Base-by-base conservation (phyloP, 2,888 invertebrate species). In the Watsonalla cultraria region DNA sequence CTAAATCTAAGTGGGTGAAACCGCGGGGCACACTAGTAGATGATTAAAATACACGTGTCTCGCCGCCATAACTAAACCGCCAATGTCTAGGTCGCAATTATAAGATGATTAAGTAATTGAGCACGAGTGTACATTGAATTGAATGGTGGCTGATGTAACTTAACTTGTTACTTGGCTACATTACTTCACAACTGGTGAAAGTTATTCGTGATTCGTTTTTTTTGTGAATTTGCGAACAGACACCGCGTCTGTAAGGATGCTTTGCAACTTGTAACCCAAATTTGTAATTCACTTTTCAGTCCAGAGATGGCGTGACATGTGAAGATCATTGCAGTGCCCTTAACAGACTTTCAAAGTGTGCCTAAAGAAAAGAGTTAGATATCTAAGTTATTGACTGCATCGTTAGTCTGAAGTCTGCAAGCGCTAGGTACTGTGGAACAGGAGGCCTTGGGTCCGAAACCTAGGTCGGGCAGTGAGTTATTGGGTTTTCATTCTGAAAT, bases 51-150 rank as follows among this genome's bases (percentile, higher is more conserved):
- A 47, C n/a, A 13, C 48, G 6, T 52, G 37, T 49, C 46, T 37
- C 53, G 34, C 45, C 24, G 13, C 11, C 15, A 33, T 37, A 7
- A 35, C 24, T 48, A 39, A 13, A 57, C 59, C 61, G 56, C 63
- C 65, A 66, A 64, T 74, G 75, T 76, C 75, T 76, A 76, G 82
- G 79, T 83, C 82, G 74, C 66, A 72, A 75, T 70, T 71, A 80
- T 75, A 78, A 78, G 79, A 78, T 70, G 76, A 82, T 84, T 80
- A 77, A 82, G 80, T 82, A 80, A 84, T 79, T 72, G 72, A 70
- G 69, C 66, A 62, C 72, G 72, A 72, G 72, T 73, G 72, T 69
- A 67, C 65, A 69, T 62, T 62, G 60, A 70, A 72, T 71, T 71
- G 71, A 74, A 64, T 59, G 65, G 63, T 54, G 63, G 60, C 61